Percentiles rank a stretch among this genome's conserved stretches.
phyloP scores from a whole-genome alignment of 2,888 invertebrate species.

The Dolichomitus sp. region DNA sequence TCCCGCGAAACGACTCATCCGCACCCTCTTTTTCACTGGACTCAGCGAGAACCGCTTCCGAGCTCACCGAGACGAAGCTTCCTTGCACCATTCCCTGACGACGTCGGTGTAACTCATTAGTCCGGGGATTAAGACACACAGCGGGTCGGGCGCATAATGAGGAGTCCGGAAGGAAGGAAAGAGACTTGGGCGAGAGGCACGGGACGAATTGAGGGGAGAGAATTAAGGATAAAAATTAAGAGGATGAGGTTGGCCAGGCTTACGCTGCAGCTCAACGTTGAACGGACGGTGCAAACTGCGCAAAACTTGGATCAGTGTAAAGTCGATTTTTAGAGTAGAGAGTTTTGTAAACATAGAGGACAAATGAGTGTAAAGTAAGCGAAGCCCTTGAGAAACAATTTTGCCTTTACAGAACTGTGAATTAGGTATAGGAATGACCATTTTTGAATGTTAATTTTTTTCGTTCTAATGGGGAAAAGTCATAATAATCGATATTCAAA shows the following conservation, averaged over 20 bases:
- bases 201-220: slow-evolving; percentile 48
- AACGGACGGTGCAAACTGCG: slow-evolving; percentile 35
- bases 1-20: slow-evolving; percentile 38
- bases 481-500: no score
- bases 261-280: not conserved
- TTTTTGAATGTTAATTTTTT: no score
- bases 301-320: slow-evolving; percentile 30
- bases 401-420: not conserved
- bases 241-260: slow-evolving; percentile 36
- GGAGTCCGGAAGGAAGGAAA: slow-evolving; percentile 67
- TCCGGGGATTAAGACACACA: slow-evolving; percentile 75
- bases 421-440: not conserved
- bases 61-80: slow-evolving; percentile 53
- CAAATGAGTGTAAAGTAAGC: not conserved
- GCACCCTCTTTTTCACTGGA: slow-evolving; percentile 40
- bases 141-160: slow-evolving; percentile 74
- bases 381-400: not conserved
- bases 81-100: slow-evolving; percentile 41
- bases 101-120: slow-evolving; percentile 77
- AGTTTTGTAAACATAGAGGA: not conserved
- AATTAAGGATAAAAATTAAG: slow-evolving; percentile 49
- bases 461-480: no score
- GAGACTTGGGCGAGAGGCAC: slow-evolving; percentile 32
- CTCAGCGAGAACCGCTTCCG: slow-evolving; percentile 44
- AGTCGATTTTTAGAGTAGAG: slow-evolving; percentile 31